Evolutionary conservation across 1,140 invertebrate species (phyloP), one percentile per base, ranked within the genome.

Genomic region (Saccostrea glomerata): DNA sequence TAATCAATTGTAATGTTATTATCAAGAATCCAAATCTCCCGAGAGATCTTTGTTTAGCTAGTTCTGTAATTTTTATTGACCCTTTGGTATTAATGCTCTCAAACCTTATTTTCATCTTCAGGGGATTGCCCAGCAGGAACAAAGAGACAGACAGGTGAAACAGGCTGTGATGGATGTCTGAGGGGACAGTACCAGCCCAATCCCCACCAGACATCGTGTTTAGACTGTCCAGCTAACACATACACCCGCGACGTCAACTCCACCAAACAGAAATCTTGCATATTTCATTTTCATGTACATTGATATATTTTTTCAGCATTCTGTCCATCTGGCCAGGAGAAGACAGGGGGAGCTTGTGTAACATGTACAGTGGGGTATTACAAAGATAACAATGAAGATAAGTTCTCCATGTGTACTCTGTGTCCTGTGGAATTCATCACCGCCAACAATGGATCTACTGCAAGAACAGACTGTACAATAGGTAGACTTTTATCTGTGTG

Each of bases 251-350:
- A 54, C 3, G 47, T 54, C 9, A 85, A 83, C 20, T 85, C 89
- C 11, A 87, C 86, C 60, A 47, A 47, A 40, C 11, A 6, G 15
- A n/a, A n/a, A n/a, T n/a, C n/a, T n/a, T n/a, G n/a, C n/a, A n/a
- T n/a, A n/a, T n/a, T n/a, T n/a, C n/a, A n/a, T n/a, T n/a, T n/a
- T n/a, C n/a, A n/a, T n/a, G n/a, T n/a, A n/a, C 47, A 47, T 9
- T 1, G 13, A 12, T 82, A 17, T 82, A n/a, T 17, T n/a, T 55
- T 54, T 56, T 84, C 84, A 92, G 91, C 66, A 63, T 90, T 86
- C 86, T 92, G 91, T 86, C 47, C 87, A 0, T 86, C 89, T 87
- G 91, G 91, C 23, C 15, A 86, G 15, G 88, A 92, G 87, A 92
- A 91, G 23, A 84, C n/a, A 12, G 70, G 56, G n/a, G 60, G 70